A percentile compares a stretch with the other conserved stretches of the same genome.
phyloP scores from a whole-genome alignment of 30 jellyfish, hydroid and myxozoan species.

The Hydractinia echinata region DNA sequence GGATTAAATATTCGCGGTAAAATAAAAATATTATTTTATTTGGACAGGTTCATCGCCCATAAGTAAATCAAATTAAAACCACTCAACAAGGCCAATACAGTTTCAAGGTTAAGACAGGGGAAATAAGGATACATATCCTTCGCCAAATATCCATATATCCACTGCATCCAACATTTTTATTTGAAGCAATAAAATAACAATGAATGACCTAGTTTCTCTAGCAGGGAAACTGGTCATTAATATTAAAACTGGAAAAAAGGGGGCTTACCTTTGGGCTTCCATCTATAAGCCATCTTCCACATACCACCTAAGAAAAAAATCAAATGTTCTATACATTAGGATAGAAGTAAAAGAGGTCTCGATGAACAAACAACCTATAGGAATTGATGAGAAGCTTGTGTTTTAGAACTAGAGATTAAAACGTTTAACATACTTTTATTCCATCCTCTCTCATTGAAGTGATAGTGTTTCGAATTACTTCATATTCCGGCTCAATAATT shows the following conservation, averaged over 20 bases:
- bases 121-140: no score
- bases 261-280: slow-evolving; percentile 79
- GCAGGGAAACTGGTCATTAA: background rate
- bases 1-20: no score
- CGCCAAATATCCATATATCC: no score
- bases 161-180: no score
- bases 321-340: background rate
- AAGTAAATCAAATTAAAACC: no score
- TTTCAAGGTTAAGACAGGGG: no score
- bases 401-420: background rate
- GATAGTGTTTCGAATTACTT: slow-evolving; percentile 49
- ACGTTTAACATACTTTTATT: slow-evolving; percentile 56
- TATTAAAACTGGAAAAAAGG: background rate
- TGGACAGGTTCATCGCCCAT: no score
- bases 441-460: slow-evolving; percentile 86
- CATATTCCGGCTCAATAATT: slow-evolving; percentile 70
- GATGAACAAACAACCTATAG: background rate
- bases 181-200: no score
- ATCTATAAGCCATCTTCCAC: slow-evolving; percentile 95
- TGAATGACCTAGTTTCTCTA: no score
- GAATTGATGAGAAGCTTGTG: background rate
- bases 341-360: background rate
- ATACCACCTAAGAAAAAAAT: slow-evolving; percentile 54
- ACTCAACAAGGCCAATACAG: no score
- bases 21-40: no score